Conservation (phyloP, 2,113 vertebrate genomes). For the Speoplatyrhinus poulsoni region DNA sequence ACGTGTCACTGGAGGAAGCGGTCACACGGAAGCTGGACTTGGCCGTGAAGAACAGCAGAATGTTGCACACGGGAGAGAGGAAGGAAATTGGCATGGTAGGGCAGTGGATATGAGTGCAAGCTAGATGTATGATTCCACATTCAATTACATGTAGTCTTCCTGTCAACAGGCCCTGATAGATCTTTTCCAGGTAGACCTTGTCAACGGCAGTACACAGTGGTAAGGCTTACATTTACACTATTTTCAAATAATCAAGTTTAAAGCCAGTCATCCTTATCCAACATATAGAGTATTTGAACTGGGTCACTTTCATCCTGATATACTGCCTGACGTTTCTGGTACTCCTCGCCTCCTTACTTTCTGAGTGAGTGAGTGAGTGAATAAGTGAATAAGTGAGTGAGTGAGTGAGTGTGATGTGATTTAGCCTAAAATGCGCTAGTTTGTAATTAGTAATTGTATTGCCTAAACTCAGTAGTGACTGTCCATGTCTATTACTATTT, state of each 20-base stretch:
- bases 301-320: too few species aligned
- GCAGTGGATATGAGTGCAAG: background rate
- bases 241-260: background rate
- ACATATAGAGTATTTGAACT: too few species aligned
- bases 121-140: background rate
- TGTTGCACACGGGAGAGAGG: slow-evolving; percentile 83
- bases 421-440: too few species aligned
- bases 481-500: too few species aligned
- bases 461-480: too few species aligned
- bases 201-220: slow-evolving; percentile 85
- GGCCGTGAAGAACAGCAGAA: slow-evolving; percentile 88
- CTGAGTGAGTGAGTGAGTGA: too few species aligned
- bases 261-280: too few species aligned
- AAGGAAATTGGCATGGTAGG: slow-evolving; percentile 90
- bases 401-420: too few species aligned
- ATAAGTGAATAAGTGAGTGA: too few species aligned
- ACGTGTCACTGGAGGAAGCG: slow-evolving; percentile 82
- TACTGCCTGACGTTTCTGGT: too few species aligned
- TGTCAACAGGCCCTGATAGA: slow-evolving; percentile 83
- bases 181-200: slow-evolving; percentile 83
- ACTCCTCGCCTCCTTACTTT: too few species aligned
- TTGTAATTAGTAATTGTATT: too few species aligned
- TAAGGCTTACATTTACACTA: slow-evolving; percentile 53
- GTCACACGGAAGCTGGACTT: slow-evolving; percentile 85
- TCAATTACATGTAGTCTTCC: background rate